A percentile compares a stretch with the other conserved stretches of the same genome.
These are phyloP conservation scores for Agelastica alni DNA, from an alignment of 2,888 invertebrate species.

Conservation along the genomic window DNA sequence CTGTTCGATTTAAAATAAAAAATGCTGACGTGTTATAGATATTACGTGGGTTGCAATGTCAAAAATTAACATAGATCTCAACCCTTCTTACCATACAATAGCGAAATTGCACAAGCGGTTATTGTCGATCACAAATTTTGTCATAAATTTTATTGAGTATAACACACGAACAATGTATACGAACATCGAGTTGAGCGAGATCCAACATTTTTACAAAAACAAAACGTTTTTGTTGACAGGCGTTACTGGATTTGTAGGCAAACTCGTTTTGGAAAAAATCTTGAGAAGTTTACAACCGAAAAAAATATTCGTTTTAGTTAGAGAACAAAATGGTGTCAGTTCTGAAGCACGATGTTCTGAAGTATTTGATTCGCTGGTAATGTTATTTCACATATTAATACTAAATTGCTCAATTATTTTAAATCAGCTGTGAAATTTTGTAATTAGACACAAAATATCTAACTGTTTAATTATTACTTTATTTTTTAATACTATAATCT, in stretches of 20 bases:
- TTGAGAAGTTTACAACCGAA: conserved; percentile 44
- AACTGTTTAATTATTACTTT: too few relatives aligned
- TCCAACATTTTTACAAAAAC: conserved; percentile 38
- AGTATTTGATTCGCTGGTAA: conserved; percentile 38
- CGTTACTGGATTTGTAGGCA: conserved; percentile 41
- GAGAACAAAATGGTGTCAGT: conserved; percentile 44
- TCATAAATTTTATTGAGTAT: too few relatives aligned
- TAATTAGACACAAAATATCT: too few relatives aligned
- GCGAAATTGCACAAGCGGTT: too few relatives aligned
- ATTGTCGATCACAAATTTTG: too few relatives aligned
- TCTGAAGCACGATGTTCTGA: conserved; percentile 32
- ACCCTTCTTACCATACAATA: conserved; percentile 20
- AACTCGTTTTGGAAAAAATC: conserved; percentile 44
- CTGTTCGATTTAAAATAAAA: too few relatives aligned
- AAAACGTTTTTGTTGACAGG: conserved; percentile 40
- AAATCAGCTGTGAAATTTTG: too few relatives aligned
- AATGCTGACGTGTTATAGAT: too few relatives aligned
- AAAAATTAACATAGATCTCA: conserved; percentile 12
- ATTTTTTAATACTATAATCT: too few relatives aligned
- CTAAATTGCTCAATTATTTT: too few relatives aligned
- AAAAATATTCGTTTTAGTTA: conserved; percentile 45
- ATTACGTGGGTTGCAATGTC: too few relatives aligned
- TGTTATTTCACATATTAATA: too few relatives aligned
- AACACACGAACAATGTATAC: conserved; percentile 15
- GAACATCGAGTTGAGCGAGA: conserved; percentile 29